A percentile compares a stretch with the other conserved stretches of the same genome.
Evolutionary conservation across 2,113 vertebrate species (phyloP).

Genomic region (Hassar affinis): DNA sequence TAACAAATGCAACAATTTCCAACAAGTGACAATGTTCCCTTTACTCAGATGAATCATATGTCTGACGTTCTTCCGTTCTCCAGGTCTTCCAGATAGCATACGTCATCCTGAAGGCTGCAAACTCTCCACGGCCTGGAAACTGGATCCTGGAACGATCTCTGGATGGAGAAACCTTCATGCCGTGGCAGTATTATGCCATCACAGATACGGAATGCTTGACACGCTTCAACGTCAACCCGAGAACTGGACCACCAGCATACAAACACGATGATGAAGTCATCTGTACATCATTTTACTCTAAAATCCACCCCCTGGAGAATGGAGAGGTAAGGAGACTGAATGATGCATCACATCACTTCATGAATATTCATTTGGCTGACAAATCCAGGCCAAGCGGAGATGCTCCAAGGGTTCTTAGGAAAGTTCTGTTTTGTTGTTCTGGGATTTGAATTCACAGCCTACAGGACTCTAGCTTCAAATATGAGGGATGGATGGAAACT

Average conservation of each 20-base stretch:
- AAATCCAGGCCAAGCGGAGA: not conserved
- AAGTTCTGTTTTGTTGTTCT: not conserved
- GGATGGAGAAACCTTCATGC: slow-evolving; percentile 81
- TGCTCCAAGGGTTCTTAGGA: not conserved
- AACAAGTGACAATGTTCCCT: not conserved
- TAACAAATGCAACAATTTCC: not conserved
- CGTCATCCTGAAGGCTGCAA: slow-evolving; percentile 93
- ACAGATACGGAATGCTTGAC: slow-evolving; percentile 91
- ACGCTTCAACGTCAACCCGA: slow-evolving; percentile 85
- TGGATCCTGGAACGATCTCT: slow-evolving; percentile 93
- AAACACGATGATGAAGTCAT: slow-evolving; percentile 91
- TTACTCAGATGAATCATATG: not conserved
- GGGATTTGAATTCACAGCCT: not conserved
- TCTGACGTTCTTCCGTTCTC: slow-evolving; percentile 28
- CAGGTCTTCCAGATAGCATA: slow-evolving; percentile 97
- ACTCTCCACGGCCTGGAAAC: slow-evolving; percentile 93
- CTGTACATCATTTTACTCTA: slow-evolving; percentile 96
- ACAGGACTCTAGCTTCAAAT: not conserved
- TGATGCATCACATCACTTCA: not conserved
- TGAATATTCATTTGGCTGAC: not conserved
- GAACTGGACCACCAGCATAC: slow-evolving; percentile 86
- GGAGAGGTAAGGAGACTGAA: slow-evolving; percentile 82
- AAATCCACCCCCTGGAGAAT: slow-evolving; percentile 94
- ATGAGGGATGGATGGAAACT: not conserved
- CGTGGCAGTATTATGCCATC: slow-evolving; percentile 95